These are phyloP conservation scores for Trissolcus brochymenae DNA, from an alignment of 2,888 invertebrate genomes.

Conservation along the genomic window DNA sequence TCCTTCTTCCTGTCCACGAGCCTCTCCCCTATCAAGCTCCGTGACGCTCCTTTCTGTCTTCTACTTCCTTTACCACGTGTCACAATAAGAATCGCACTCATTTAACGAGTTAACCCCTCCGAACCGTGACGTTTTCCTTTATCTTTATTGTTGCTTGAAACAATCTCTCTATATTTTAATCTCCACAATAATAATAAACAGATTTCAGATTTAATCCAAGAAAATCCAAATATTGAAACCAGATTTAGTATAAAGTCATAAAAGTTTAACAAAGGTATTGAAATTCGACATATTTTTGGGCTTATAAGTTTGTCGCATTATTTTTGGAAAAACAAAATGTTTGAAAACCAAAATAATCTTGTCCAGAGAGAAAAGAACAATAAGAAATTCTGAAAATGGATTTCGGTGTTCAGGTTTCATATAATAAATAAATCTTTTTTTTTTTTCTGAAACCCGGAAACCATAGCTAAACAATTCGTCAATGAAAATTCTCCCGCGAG, in stretches of 20 bases:
- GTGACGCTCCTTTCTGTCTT: constrained; percentile 62
- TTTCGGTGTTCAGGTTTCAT: constrained; percentile 9
- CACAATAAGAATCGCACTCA: constrained; percentile 27
- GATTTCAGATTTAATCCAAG: no score
- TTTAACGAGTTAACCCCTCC: constrained; percentile 46
- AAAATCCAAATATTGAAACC: no score
- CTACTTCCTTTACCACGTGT: constrained; percentile 45
- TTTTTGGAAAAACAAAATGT: no score
- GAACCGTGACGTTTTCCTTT: constrained; percentile 25
- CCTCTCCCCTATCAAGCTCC: constrained; percentile 66
- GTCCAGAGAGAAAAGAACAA: no score
- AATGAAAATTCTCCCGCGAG: constrained; percentile 61
- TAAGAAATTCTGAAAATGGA: background rate
- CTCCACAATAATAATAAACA: no score
- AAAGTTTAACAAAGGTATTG: no score
- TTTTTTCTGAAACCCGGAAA: constrained; percentile 26
- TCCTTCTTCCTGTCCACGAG: constrained; percentile 60
- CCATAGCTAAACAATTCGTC: constrained; percentile 37
- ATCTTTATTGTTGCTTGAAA: constrained; percentile 4
- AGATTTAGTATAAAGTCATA: no score
- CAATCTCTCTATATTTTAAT: background rate
- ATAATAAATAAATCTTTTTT: constrained; percentile 36
- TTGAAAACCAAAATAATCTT: no score
- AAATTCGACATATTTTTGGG: no score
- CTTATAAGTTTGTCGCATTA: no score